A percentile compares a stretch with the other conserved stretches of the same genome.
Conservation (phyloP, 2,888 invertebrate species). For the Drosophila acutilabella region DNA sequence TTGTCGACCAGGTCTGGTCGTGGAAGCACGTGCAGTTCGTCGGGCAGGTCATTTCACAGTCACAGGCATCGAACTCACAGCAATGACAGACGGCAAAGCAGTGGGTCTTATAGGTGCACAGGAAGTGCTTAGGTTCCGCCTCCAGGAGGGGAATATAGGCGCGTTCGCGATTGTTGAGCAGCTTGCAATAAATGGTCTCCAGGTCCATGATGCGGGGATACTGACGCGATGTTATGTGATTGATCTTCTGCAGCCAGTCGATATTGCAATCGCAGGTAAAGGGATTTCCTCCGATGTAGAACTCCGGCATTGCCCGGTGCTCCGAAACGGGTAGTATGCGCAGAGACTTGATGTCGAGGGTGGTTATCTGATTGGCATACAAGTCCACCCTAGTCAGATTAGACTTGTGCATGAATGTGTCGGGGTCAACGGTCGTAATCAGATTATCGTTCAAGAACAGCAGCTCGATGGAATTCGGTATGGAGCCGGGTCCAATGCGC, state of each 20-base stretch:
- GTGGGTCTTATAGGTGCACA: constrained; percentile 96
- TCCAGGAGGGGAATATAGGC: constrained; percentile 94
- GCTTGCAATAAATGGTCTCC: constrained; percentile 94
- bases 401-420: constrained; percentile 94
- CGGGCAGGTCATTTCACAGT: constrained; percentile 98
- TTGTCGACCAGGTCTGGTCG: constrained; percentile 96
- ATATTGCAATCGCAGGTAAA: constrained; percentile 97
- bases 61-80: constrained; percentile 98
- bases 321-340: constrained; percentile 92
- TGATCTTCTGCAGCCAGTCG: constrained; percentile 97
- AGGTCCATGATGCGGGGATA: constrained; percentile 96
- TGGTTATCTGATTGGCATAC: constrained; percentile 95
- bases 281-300: constrained; percentile 97
- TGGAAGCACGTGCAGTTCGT: constrained; percentile 97
- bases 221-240: constrained; percentile 93
- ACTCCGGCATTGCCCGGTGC: constrained; percentile 92
- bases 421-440: constrained; percentile 93
- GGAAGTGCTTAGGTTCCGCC: constrained; percentile 94
- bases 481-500: constrained; percentile 90
- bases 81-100: constrained; percentile 98
- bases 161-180: constrained; percentile 93
- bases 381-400: constrained; percentile 96
- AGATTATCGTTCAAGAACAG: constrained; percentile 95
- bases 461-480: constrained; percentile 94
- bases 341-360: constrained; percentile 95